Base-by-base conservation (phyloP, 64 coral and sea anemone species). In the Actinia equina region DNA sequence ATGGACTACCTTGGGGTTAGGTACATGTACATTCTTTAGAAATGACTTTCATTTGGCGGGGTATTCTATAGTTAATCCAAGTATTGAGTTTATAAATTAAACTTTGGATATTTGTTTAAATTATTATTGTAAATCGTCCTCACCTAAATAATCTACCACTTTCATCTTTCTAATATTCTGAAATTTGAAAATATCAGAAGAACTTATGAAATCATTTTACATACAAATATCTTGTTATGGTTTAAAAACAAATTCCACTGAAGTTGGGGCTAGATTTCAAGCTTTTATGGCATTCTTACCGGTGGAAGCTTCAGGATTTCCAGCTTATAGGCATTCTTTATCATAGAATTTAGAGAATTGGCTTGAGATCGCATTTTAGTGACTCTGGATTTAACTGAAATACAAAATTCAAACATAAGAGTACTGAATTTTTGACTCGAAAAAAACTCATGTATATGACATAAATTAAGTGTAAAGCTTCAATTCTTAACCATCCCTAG, bases 261-360 rank as follows among this genome's bases (percentile, higher is more conserved):
- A 12, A 57, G 55, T 12, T 57, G 11, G 11, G 55, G 55, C 55
- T 57, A 57, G 55, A 57, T 57, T 57, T 14, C 55, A 16, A 49
- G 46, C 46, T 6, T 49, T 65, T 5, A 2, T 20, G 5, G 19
- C 49, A 55, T 70, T 62, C 89, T 89, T 89, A 95, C 94, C 53
- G 84, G 78, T 27, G 94, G 94, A 19, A 95, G 77, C 84, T 86
- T 95, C 20, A 89, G 65, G 52, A 89, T 76, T 76, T 95, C 94
- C 59, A 95, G 59, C 12, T 69, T 52, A 59, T 82, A 91, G 53
- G 89, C 87, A 77, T 49, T 86, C 58, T 92, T 95, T 17, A 95
- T 88, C 90, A 85, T 89, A 22, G 80, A 82, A 49, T 92, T 95
- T 83, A 95, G 65, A 37, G 87, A 65, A 52, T 89, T 55, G 22